Percentiles rank a stretch among this genome's conserved stretches.
These are phyloP conservation scores for Danio tinwini DNA, from an alignment of 2,797 vertebrate genomes.

Conservation along the genomic window DNA sequence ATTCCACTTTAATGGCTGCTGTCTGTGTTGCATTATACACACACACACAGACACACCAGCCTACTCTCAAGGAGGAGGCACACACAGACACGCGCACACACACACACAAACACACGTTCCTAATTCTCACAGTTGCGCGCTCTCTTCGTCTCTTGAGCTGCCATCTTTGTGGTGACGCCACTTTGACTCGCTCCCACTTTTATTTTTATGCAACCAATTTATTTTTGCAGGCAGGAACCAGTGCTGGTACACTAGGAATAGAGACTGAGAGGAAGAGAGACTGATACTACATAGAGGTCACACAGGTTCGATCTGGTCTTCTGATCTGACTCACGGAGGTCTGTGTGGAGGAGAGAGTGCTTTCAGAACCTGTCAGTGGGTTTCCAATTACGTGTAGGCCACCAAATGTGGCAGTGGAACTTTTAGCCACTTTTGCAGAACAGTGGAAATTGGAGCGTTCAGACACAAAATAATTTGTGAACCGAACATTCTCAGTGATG, in stretches of 20 bases:
- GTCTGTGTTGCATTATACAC: slow-evolving; percentile 78
- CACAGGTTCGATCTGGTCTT: neutral
- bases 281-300: slow-evolving; percentile 17
- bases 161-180: slow-evolving; percentile 83
- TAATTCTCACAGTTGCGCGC: slow-evolving; percentile 73
- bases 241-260: slow-evolving; percentile 71
- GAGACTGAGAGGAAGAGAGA: slow-evolving; percentile 34
- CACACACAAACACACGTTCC: slow-evolving; percentile 66
- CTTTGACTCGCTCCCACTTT: slow-evolving; percentile 78
- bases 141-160: slow-evolving; percentile 71
- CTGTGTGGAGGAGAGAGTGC: slow-evolving; percentile 28
- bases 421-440: slow-evolving; percentile 45
- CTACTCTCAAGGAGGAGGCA: slow-evolving; percentile 22
- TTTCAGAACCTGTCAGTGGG: slow-evolving; percentile 39
- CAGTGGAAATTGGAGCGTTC: slow-evolving; percentile 49
- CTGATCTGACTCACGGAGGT: slow-evolving; percentile 49
- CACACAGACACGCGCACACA: slow-evolving; percentile 61
- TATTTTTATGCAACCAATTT: slow-evolving; percentile 77
- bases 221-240: slow-evolving; percentile 74
- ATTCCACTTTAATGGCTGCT: slow-evolving; percentile 67
- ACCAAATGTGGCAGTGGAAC: slow-evolving; percentile 45
- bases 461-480: neutral
- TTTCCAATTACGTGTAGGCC: slow-evolving; percentile 48
- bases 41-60: slow-evolving; percentile 44
- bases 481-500: slow-evolving; percentile 15